Base-by-base conservation (phyloP, 2,113 vertebrate genomes). In the Hyla sarda region DNA sequence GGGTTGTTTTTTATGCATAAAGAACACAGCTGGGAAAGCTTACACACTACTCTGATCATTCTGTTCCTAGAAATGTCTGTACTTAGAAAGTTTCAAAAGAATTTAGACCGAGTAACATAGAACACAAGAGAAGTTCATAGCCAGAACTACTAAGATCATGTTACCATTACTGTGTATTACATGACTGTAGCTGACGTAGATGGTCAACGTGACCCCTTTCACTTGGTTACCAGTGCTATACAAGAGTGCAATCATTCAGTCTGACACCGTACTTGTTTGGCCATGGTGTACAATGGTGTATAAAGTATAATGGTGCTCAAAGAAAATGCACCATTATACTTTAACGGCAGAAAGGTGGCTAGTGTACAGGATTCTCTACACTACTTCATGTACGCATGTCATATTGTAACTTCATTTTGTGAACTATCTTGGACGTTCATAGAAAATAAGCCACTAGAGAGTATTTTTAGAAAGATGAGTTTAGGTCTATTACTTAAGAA, bases 11-110 rank as follows among this genome's bases (percentile, higher is more conserved):
- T 81, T 28, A 30, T 10, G 28, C 71, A 5, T 47, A 48, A 80
- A 48, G 84, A 58, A 81, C 65, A 73, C 52, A 86, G 67, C 50
- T 71, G 65, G 67, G 84, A 60, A 86, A 73, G 72, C n/a, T 78
- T 79, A 4, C 60, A 30, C 30, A 19, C 28, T 23, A 34, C 48
- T 60, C 19, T 47, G 34, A 16, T 41, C 28, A 48, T 19, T 32
- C 77, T 34, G 34, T 86, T 80, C 84, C 65, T 80, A 80, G 84
- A 80, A 86, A 79, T 56, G 60, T 21, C 28, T 62, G 47, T 75
- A 86, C 74, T 75, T n/a, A 21, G 58, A 77, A 76, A 48, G 41
- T 50, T 85, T 62, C 45, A 32, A 67, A 85, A 47, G 19, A 67
- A 77, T 56, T 11, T 52, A 30, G 50, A 62, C n/a, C 5, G 34